phyloP scores from a whole-genome alignment of 1,140 invertebrate species.

The Xylocopa sonorina region DNA sequence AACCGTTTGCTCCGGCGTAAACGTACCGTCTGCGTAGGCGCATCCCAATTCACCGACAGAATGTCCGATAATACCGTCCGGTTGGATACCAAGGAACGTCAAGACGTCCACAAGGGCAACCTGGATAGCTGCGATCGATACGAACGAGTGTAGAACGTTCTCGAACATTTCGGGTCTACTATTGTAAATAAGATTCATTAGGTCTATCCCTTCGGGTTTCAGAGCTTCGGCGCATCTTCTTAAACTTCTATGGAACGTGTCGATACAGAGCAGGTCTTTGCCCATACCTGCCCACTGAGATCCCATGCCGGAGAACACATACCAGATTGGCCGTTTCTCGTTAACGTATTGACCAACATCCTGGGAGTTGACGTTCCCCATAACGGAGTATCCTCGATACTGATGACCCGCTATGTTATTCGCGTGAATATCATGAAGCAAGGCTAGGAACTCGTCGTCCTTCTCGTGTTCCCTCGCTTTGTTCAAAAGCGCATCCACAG shows the following conservation, averaged over 20 bases:
- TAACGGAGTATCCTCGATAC: slow-evolving; percentile 89
- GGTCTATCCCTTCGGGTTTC: slow-evolving; percentile 89
- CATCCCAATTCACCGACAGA: slow-evolving; percentile 97
- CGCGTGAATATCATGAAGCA: slow-evolving; percentile 89
- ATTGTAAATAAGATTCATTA: slow-evolving; percentile 91
- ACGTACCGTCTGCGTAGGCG: slow-evolving; percentile 97
- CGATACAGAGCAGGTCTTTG: slow-evolving; percentile 90
- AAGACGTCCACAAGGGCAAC: slow-evolving; percentile 95
- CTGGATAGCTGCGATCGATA: slow-evolving; percentile 97
- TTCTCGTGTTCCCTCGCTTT: slow-evolving; percentile 83
- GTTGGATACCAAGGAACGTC: slow-evolving; percentile 88
- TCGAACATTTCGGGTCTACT: slow-evolving; percentile 89
- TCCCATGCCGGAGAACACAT: slow-evolving; percentile 98
- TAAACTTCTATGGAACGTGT: slow-evolving; percentile 91
- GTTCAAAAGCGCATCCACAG: slow-evolving; percentile 87
- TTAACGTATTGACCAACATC: slow-evolving; percentile 76
- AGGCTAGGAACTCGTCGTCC: slow-evolving; percentile 89
- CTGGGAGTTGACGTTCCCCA: slow-evolving; percentile 81
- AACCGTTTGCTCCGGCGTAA: slow-evolving; percentile 96
- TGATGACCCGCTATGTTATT: slow-evolving; percentile 87
- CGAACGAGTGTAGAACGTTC: slow-evolving; percentile 93
- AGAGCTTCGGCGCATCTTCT: slow-evolving; percentile 89
- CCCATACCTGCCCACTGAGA: slow-evolving; percentile 98
- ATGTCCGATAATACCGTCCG: slow-evolving; percentile 97
- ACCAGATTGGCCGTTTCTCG: slow-evolving; percentile 93